Evolutionary conservation across 2,113 vertebrate species (phyloP).

Genomic region (Falcunculus frontatus): DNA sequence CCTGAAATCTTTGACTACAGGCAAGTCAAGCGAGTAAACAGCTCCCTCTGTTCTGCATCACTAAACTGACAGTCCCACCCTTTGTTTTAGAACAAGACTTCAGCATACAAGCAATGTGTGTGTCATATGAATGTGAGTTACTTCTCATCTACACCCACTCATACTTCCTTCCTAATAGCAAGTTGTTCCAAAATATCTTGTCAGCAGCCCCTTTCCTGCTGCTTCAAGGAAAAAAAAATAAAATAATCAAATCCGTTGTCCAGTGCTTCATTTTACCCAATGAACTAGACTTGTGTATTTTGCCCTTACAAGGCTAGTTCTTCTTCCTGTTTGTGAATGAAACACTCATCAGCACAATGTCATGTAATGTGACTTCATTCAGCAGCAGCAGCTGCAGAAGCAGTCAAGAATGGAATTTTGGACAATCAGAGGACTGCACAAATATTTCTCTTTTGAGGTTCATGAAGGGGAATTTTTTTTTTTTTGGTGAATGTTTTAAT

Average conservation of each 20-base stretch:
- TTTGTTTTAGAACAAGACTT: slow-evolving; percentile 58
- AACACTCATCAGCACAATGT: not conserved
- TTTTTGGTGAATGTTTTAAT: not conserved
- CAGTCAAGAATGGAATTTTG: not conserved
- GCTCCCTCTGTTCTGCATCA: slow-evolving; percentile 21
- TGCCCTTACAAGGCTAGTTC: slow-evolving; percentile 17
- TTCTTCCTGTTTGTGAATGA: slow-evolving; percentile 51
- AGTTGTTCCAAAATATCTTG: slow-evolving; percentile 73
- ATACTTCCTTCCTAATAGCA: slow-evolving; percentile 75
- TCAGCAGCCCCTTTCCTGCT: slow-evolving; percentile 66
- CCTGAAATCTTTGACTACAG: not conserved
- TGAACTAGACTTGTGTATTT: slow-evolving; percentile 19
- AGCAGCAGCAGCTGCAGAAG: not conserved
- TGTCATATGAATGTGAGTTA: slow-evolving; percentile 69
- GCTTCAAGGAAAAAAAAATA: not conserved
- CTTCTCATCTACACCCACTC: slow-evolving; percentile 72
- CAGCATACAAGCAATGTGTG: not conserved
- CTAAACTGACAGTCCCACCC: slow-evolving; percentile 32
- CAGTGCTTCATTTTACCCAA: slow-evolving; percentile 37
- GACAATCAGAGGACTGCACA: not conserved
- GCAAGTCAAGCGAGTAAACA: not conserved
- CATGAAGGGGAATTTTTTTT: not conserved
- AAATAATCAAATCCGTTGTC: slow-evolving; percentile 9
- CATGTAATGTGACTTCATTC: slow-evolving; percentile 2
- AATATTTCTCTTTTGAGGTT: slow-evolving; percentile 26